Conservation (phyloP, 2,113 vertebrate species). For the Procavia capensis region DNA sequence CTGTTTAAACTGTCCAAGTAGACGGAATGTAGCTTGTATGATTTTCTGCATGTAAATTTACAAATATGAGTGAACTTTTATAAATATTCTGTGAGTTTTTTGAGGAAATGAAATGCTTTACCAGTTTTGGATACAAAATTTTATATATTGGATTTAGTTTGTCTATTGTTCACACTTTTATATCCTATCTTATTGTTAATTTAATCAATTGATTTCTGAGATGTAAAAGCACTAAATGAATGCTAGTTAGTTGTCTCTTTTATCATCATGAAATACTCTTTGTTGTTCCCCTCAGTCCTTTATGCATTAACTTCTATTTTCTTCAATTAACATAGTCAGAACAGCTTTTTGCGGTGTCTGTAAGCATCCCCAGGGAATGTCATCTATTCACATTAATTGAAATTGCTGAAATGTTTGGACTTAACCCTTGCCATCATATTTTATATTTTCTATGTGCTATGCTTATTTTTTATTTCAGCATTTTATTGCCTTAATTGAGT, state of each 20-base stretch:
- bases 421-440: background rate
- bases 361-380: background rate
- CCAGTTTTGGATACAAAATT: background rate
- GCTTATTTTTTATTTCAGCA: background rate
- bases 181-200: background rate
- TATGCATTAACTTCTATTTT: background rate
- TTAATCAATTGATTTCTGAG: slow-evolving; percentile 16
- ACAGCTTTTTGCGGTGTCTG: background rate
- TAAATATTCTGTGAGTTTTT: background rate
- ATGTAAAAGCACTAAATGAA: background rate
- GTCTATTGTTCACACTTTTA: slow-evolving; percentile 5
- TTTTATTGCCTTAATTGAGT: background rate
- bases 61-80: background rate
- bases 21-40: background rate
- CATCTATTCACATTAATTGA: slow-evolving; percentile 4
- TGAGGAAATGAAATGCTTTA: background rate
- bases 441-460: background rate
- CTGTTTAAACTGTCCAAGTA: background rate
- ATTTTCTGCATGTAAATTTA: background rate
- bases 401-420: background rate
- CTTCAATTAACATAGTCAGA: background rate
- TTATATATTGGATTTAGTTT: background rate
- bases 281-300: background rate
- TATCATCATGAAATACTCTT: background rate
- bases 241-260: background rate